phyloP scores from a whole-genome alignment of 1,140 invertebrate genomes.

The Scaptomyza pallida region DNA sequence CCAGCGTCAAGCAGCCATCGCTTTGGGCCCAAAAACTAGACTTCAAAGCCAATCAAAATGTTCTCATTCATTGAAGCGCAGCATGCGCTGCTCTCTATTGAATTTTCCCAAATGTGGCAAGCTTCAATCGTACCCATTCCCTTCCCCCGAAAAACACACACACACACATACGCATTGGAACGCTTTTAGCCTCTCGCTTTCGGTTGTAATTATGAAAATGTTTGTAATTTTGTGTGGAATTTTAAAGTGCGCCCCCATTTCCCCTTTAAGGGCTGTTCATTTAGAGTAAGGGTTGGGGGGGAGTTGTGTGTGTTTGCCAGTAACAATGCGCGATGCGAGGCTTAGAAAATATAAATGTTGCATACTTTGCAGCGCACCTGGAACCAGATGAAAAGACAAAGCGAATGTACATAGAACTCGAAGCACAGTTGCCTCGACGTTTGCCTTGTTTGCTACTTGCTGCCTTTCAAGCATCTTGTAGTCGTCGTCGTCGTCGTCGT shows the following conservation, averaged over 20 bases:
- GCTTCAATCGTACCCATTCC: no score
- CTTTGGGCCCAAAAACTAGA: conserved; percentile 32
- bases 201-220: conserved; percentile 52
- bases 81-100: conserved; percentile 43
- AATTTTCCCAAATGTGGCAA: conserved; percentile 33
- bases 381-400: conserved; percentile 22
- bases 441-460: neutral
- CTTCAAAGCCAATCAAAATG: conserved; percentile 58
- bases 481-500: no score
- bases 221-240: conserved; percentile 37
- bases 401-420: conserved; percentile 24
- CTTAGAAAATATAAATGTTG: conserved; percentile 49
- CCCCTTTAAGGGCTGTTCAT: conserved; percentile 5
- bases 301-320: conserved; percentile 16
- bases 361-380: conserved; percentile 50
- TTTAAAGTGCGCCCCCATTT: conserved; percentile 42
- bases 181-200: neutral
- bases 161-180: no score
- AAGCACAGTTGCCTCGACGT: no score
- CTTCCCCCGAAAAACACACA: no score
- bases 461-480: conserved; percentile 17
- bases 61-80: conserved; percentile 56
- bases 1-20: neutral
- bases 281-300: neutral
- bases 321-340: conserved; percentile 26